Evolutionary conservation across 2,888 invertebrate species (phyloP).

Genomic region (Aelia acuminata): DNA sequence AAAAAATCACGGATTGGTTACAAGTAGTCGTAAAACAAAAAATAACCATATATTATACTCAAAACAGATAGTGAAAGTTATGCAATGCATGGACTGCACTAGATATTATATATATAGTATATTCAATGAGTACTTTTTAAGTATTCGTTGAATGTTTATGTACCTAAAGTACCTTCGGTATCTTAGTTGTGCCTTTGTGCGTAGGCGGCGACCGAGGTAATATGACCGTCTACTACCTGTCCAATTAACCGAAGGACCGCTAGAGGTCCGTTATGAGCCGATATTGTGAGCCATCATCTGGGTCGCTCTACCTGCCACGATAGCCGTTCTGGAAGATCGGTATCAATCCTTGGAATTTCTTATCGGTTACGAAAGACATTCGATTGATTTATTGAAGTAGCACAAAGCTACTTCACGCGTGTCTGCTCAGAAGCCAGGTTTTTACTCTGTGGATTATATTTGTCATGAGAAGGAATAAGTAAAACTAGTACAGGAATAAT

Average conservation of each 20-base stretch:
- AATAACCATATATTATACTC: no score
- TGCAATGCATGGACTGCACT: no score
- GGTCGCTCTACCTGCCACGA: background rate
- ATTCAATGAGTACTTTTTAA: no score
- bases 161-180: background rate
- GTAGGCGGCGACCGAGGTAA: background rate
- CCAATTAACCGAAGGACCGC: constrained; percentile 8
- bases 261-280: constrained; percentile 26
- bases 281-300: constrained; percentile 23
- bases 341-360: background rate
- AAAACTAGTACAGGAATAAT: background rate
- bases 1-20: no score
- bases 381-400: background rate
- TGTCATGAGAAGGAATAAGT: background rate
- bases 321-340: background rate
- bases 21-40: no score
- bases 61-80: no score
- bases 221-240: background rate
- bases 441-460: background rate
- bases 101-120: no score
- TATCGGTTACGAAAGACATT: background rate
- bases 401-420: background rate
- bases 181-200: background rate
- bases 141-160: background rate
- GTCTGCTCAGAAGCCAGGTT: background rate